A percentile compares a stretch with the other conserved stretches of the same genome.
Conservation (phyloP, 2,888 invertebrate species). For the Aspidapion aeneum region DNA sequence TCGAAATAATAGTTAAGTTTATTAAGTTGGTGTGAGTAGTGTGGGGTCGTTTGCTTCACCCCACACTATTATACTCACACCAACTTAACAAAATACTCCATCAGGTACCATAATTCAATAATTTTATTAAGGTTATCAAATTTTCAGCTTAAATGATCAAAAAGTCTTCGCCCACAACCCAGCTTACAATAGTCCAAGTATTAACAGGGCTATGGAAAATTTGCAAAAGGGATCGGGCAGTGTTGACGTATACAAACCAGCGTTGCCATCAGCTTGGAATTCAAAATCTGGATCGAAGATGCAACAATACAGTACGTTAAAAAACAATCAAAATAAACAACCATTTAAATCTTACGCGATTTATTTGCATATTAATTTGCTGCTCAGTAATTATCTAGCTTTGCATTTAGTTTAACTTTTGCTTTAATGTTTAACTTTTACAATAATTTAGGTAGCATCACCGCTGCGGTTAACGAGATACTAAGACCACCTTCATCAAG, state of each 20-base stretch:
- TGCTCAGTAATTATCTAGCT: background rate
- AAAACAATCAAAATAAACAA: no score
- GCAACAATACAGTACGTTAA: slow-evolving; percentile 44
- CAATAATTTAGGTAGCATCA: slow-evolving; percentile 40
- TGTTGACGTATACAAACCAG: slow-evolving; percentile 50
- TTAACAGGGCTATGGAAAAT: slow-evolving; percentile 46
- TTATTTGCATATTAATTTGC: background rate
- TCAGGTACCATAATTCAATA: no score
- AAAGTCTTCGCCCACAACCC: slow-evolving; percentile 43
- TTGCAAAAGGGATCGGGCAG: slow-evolving; percentile 43
- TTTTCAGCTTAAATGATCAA: slow-evolving; percentile 27
- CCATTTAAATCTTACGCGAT: background rate
- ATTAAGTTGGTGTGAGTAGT: no score
- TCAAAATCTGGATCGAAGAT: slow-evolving; percentile 33
- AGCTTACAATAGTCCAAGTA: slow-evolving; percentile 47
- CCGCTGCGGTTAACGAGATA: slow-evolving; percentile 37
- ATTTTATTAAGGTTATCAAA: no score
- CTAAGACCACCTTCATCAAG: slow-evolving; percentile 24
- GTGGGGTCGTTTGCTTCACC: no score
- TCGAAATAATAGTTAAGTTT: no score
- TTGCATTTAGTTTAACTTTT: no score
- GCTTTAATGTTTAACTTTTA: no score
- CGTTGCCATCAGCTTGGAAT: slow-evolving; percentile 52
- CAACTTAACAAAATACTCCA: no score
- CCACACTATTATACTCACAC: no score